A percentile compares a stretch with the other conserved stretches of the same genome.
phyloP scores from a whole-genome alignment of 2,113 vertebrate genomes.

The Protomyctophum bolini region DNA sequence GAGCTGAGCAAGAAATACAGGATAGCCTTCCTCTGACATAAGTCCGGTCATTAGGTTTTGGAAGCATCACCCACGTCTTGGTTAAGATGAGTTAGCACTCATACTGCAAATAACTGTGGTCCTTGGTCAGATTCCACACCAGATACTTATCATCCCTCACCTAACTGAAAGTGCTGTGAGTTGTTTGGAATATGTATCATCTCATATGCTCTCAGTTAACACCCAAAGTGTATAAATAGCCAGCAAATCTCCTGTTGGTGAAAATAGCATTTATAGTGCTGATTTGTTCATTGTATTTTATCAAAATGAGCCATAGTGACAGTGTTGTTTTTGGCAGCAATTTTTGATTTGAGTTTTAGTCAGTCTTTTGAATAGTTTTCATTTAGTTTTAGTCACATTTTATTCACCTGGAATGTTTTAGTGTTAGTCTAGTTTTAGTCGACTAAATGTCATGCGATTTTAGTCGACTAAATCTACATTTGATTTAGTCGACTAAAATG shows the following conservation, averaged over 20 bases:
- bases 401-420: too few species aligned
- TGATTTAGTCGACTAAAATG: too few species aligned
- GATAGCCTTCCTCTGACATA: conserved; percentile 15
- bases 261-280: not conserved
- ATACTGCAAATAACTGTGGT: conserved; percentile 12
- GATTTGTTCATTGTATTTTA: not conserved
- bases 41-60: conserved; percentile 9
- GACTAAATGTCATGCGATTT: too few species aligned
- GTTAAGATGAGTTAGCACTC: not conserved
- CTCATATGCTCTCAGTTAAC: not conserved
- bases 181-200: not conserved
- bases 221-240: not conserved
- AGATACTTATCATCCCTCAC: not conserved
- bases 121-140: conserved; percentile 16
- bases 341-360: too few species aligned
- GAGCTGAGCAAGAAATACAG: conserved; percentile 42
- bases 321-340: too few species aligned
- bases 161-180: conserved; percentile 4
- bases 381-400: too few species aligned
- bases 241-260: not conserved
- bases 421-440: too few species aligned
- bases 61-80: conserved; percentile 10
- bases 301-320: too few species aligned
- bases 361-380: too few species aligned
- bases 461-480: too few species aligned